A percentile compares a stretch with the other conserved stretches of the same genome.
Conservation (phyloP, 2,888 invertebrate species). For the Callimorpha dominula region DNA sequence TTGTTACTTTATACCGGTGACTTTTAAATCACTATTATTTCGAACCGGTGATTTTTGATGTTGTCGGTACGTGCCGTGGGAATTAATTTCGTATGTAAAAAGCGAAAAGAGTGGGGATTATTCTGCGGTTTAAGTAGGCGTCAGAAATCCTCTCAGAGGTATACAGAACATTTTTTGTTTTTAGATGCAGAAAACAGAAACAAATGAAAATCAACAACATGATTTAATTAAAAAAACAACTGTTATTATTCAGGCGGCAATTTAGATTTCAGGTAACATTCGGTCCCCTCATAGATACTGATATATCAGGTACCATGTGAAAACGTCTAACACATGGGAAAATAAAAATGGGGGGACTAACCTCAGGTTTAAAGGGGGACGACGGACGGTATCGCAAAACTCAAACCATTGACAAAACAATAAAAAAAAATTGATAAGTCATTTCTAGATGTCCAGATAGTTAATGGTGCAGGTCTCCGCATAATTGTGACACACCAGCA, state of each 20-base stretch:
- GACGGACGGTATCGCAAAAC: no score
- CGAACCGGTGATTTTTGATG: slow-evolving; percentile 19
- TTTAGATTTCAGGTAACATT: no score
- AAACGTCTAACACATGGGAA: no score
- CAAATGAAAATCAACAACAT: not conserved
- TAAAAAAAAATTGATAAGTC: no score
- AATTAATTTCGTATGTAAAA: slow-evolving; percentile 71
- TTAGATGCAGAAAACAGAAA: not conserved
- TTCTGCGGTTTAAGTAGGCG: slow-evolving; percentile 58
- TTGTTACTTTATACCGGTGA: not conserved
- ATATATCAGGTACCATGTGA: no score
- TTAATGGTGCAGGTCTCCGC: no score
- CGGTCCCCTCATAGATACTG: no score
- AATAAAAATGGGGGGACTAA: no score
- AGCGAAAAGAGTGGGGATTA: slow-evolving; percentile 57
- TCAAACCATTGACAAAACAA: no score
- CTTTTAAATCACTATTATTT: slow-evolving; percentile 1
- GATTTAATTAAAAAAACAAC: not conserved
- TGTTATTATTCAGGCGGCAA: not conserved
- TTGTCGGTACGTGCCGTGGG: slow-evolving; percentile 50
- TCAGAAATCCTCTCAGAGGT: slow-evolving; percentile 50
- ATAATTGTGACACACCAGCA: no score
- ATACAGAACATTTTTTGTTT: not conserved
- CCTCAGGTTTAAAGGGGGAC: no score
- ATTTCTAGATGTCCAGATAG: no score